These are phyloP conservation scores for Drosophila hamatofila DNA, from an alignment of 2,888 invertebrate genomes.

Conservation along the genomic window DNA sequence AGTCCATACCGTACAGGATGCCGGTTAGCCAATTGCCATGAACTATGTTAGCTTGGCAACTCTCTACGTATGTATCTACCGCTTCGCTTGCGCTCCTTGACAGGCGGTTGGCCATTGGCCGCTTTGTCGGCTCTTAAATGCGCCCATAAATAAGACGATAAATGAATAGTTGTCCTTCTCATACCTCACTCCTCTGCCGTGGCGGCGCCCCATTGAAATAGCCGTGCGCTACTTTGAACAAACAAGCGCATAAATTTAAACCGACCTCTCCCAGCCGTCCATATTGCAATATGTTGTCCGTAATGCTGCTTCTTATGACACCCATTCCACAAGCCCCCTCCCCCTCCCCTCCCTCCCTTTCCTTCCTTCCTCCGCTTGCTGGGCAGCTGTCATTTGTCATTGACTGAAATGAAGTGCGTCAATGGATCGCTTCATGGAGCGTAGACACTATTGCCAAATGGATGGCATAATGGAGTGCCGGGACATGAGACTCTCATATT, in stretches of 20 bases:
- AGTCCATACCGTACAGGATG: slow-evolving; percentile 30
- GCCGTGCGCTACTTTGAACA: slow-evolving; percentile 54
- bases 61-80: background rate
- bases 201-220: slow-evolving; percentile 28
- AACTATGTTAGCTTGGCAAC: slow-evolving; percentile 26
- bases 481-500: slow-evolving; percentile 10
- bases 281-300: slow-evolving; percentile 51
- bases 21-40: slow-evolving; percentile 55
- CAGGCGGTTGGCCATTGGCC: slow-evolving; percentile 57
- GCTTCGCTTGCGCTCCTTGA: slow-evolving; percentile 22
- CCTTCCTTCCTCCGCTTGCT: background rate
- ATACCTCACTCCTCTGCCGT: background rate
- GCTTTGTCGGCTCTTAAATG: slow-evolving; percentile 63
- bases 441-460: slow-evolving; percentile 12
- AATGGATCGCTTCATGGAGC: slow-evolving; percentile 26
- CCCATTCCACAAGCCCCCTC: background rate
- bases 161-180: slow-evolving; percentile 64
- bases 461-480: slow-evolving; percentile 23
- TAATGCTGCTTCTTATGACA: slow-evolving; percentile 58
- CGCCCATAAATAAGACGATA: slow-evolving; percentile 74
- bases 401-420: slow-evolving; percentile 57
- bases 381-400: slow-evolving; percentile 57
- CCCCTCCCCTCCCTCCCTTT: background rate
- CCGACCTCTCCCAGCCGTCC: background rate
- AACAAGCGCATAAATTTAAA: slow-evolving; percentile 75